phyloP scores from a whole-genome alignment of 2,797 vertebrate species.

The Sebastes taczanowskii region DNA sequence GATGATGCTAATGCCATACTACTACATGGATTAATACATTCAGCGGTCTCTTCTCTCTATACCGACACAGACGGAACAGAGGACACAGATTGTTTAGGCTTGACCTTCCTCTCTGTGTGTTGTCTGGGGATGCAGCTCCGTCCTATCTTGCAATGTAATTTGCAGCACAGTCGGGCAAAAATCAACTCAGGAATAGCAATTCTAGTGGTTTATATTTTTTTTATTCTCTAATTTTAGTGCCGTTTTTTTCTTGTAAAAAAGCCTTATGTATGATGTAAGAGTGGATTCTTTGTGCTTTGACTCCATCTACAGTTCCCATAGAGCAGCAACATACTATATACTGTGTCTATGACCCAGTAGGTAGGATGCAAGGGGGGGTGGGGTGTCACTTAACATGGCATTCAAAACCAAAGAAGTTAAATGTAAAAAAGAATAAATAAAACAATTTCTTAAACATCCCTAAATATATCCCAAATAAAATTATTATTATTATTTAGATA shows the following conservation, averaged over 20 bases:
- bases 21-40: constrained; percentile 21
- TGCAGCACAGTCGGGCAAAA: constrained; percentile 25
- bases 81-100: constrained; percentile 60
- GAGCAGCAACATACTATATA: constrained; percentile 58
- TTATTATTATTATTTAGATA: background rate
- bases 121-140: constrained; percentile 53
- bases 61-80: constrained; percentile 50
- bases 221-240: constrained; percentile 33
- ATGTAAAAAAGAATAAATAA: background rate
- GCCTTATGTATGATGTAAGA: constrained; percentile 10
- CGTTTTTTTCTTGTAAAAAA: constrained; percentile 7
- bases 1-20: constrained; percentile 22
- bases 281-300: constrained; percentile 70
- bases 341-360: background rate
- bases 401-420: background rate
- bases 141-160: constrained; percentile 47
- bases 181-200: constrained; percentile 41
- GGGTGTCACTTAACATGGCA: background rate
- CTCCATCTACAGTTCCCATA: constrained; percentile 76
- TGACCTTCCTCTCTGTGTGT: constrained; percentile 63
- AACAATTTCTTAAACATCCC: background rate
- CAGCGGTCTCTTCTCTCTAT: constrained; percentile 21
- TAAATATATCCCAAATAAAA: background rate
- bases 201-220: constrained; percentile 6
- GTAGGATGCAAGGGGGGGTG: background rate